Evolutionary conservation across 2,888 invertebrate species (phyloP).

Genomic region (Aspidiotus rigidus): DNA sequence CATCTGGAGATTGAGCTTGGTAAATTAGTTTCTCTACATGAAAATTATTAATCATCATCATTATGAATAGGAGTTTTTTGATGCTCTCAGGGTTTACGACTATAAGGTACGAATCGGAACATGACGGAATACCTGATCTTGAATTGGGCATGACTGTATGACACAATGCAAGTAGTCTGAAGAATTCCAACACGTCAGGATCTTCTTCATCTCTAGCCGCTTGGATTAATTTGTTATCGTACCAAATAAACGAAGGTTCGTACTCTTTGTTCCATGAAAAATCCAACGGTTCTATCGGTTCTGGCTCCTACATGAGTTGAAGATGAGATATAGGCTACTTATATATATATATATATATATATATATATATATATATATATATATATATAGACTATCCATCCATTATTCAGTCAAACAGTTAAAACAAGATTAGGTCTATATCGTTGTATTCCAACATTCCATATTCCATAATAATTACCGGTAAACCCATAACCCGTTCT

Average conservation of each 20-base stretch:
- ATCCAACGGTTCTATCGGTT: constrained; percentile 51
- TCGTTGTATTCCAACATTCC: too few relatives aligned
- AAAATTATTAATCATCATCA: neutral
- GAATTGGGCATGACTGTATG: constrained; percentile 96
- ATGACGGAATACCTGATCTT: constrained; percentile 26
- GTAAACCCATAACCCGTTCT: too few relatives aligned
- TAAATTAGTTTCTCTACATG: constrained; percentile 56
- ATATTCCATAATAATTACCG: too few relatives aligned
- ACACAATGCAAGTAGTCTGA: constrained; percentile 85
- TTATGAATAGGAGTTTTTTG: too few relatives aligned
- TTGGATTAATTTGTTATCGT: constrained; percentile 70
- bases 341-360: too few relatives aligned
- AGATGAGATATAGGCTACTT: too few relatives aligned
- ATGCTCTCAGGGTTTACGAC: too few relatives aligned
- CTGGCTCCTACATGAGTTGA: constrained; percentile 5
- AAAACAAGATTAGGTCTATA: too few relatives aligned
- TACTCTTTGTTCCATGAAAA: constrained; percentile 90
- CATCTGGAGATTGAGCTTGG: constrained; percentile 97
- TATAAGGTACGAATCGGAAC: too few relatives aligned
- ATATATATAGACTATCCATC: too few relatives aligned
- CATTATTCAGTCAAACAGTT: too few relatives aligned
- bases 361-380: too few relatives aligned
- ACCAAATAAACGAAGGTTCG: constrained; percentile 89
- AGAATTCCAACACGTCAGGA: constrained; percentile 59
- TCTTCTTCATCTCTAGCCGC: constrained; percentile 49